Base-by-base conservation (phyloP, 2,797 vertebrate genomes). In the Eulemur albifrons region DNA sequence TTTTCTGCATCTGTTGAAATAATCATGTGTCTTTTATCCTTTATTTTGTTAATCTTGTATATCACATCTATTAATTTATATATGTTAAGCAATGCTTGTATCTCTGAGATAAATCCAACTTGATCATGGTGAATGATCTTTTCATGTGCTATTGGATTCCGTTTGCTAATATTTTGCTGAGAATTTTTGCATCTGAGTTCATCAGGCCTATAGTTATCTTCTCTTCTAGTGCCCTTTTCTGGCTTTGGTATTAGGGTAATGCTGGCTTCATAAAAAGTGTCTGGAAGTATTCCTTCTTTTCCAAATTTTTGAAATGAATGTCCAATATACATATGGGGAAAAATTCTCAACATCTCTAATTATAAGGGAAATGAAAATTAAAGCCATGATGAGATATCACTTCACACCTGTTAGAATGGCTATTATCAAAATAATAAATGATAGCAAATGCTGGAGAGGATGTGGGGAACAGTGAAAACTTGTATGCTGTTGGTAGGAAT, bases 301-400 rank as follows among this genome's bases (percentile, higher is more conserved):
- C 15, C 18, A 69, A 45, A 30, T 27, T 43, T 73, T 73, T 72
- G 3, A 23, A 70, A 13, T 27, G 20, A 30, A 17, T 8, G 25
- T 3, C 3, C 25, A 30, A 27, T 14, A 43, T 2, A 43, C 0
- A 45, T 17, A 30, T 9, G n/a, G 18, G 15, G 17, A 21, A 21
- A 38, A 15, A 30, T 43, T 40, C 14, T 45, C 25, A 73, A 15
- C 14, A 45, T 45, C 40, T 43, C 70, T 45, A 43, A 30, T 30
- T 12, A 45, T 45, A 21, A 73, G 13, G 70, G 40, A 73, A 73
- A 73, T 30, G 13, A 7, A 17, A 27, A 73, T 45, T 43, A 45
- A 73, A 45, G 43, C 25, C 70, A 73, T 13, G 43, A 43, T 73
- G 14, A 45, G 20, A 2, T 73, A 30, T 73, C 20, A 17, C 13